These are phyloP conservation scores for Meghimatium bilineatum DNA, from an alignment of 2,888 invertebrate genomes.

Conservation along the genomic window DNA sequence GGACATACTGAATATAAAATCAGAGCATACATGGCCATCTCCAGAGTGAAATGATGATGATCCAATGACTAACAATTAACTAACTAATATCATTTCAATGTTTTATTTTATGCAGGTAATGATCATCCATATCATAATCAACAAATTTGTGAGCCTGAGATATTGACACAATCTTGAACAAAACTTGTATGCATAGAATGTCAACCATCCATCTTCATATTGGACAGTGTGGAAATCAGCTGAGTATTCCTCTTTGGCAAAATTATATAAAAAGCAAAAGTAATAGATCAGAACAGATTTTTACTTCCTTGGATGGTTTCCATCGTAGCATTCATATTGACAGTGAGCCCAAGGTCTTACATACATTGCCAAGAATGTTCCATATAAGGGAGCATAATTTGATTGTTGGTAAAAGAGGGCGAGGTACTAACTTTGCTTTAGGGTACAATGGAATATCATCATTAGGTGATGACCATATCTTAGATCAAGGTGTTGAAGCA, in stretches of 20 bases:
- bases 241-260: constrained; percentile 69
- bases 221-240: constrained; percentile 76
- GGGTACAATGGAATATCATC: constrained; percentile 71
- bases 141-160: background rate
- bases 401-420: constrained; percentile 68
- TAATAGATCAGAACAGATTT: constrained; percentile 25
- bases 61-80: no score
- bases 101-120: background rate
- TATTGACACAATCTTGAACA: background rate
- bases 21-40: no score
- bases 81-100: no score
- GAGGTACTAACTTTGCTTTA: constrained; percentile 74
- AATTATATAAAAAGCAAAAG: constrained; percentile 56
- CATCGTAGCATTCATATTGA: constrained; percentile 71
- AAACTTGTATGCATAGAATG: constrained; percentile 57
- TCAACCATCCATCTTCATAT: constrained; percentile 73
- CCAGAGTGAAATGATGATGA: no score
- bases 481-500: constrained; percentile 66
- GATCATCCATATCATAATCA: background rate
- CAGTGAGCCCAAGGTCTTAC: constrained; percentile 63
- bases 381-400: constrained; percentile 63
- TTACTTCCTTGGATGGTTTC: constrained; percentile 57
- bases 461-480: constrained; percentile 64
- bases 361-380: constrained; percentile 37
- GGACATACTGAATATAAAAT: no score